Base-by-base conservation (phyloP, 1,140 invertebrate genomes). In the Maconellicoccus hirsutus region DNA sequence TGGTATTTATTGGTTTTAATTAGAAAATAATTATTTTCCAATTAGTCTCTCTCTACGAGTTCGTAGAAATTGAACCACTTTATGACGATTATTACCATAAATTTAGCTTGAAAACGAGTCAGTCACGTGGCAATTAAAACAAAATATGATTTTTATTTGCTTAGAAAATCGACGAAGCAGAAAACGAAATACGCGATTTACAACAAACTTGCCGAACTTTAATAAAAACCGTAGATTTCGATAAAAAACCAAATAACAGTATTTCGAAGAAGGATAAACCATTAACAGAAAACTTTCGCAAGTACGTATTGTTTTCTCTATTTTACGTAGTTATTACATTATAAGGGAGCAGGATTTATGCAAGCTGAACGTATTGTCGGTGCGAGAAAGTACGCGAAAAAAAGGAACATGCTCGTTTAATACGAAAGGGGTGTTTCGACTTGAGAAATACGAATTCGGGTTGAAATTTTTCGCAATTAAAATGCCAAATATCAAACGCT, bases 131-230 rank as follows among this genome's bases (percentile, higher is more conserved):
- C n/a, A n/a, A n/a, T n/a, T n/a, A n/a, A n/a, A n/a, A n/a, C n/a
- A n/a, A n/a, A n/a, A n/a, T n/a, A 33, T 33, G 29, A 52, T 59
- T 38, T 63, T 14, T 33, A 39, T 38, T n/a, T 42, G 42, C 78
- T 81, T 27, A 87, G 82, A 86, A 86, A 73, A 86, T 91, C 80
- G 87, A 87, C 73, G 84, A 87, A 73, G 88, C 89, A n/a, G 89
- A 92, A 77, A 85, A 84, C 69, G 89, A 93, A 79, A 82, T 94
- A 25, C 84, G 87, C 73, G 83, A 83, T 22, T 79, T 93, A 21
- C 90, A 92, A 78, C 85, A 87, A 72, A 87, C 88, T n/a, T 93
- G 91, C 75, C 82, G 89, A 1, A 86, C 87, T 29, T 79, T 90
- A 14, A 86, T 89, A 75, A 81, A 84, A 73, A 87, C 87, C 19